Evolutionary conservation across 2,113 vertebrate genomes (phyloP).

Genomic region (Prinia subflava): DNA sequence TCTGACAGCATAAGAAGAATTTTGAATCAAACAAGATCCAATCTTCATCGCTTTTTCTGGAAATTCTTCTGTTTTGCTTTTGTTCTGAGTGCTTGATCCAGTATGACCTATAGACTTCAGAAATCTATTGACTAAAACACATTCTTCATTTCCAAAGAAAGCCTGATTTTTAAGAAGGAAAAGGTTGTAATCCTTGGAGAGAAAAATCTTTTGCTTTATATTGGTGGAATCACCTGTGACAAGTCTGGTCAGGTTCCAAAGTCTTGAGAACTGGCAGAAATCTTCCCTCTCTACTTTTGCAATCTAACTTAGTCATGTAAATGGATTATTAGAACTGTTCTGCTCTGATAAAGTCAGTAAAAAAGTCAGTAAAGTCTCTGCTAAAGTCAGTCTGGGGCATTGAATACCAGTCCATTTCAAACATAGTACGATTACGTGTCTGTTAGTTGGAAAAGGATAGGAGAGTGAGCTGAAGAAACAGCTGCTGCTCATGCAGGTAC

Average conservation of each 20-base stretch:
- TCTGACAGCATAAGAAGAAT: neutral
- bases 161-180: neutral
- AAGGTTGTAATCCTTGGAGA: neutral
- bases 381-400: too few species aligned
- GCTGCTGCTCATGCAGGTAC: neutral
- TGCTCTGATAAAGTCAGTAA: neutral
- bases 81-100: neutral
- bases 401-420: neutral
- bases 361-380: too few species aligned
- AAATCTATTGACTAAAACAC: neutral
- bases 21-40: fast-evolving
- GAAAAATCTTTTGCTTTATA: neutral
- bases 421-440: neutral
- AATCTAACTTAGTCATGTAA: neutral
- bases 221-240: neutral
- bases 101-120: neutral
- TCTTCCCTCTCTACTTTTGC: neutral
- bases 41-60: neutral
- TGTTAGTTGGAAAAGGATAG: neutral
- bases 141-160: neutral
- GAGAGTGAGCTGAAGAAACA: neutral
- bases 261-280: neutral
- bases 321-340: neutral
- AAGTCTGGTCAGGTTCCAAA: neutral
- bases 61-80: neutral